Conservation (phyloP, 2,888 invertebrate species). For the Hirtodrosophila histrioides region DNA sequence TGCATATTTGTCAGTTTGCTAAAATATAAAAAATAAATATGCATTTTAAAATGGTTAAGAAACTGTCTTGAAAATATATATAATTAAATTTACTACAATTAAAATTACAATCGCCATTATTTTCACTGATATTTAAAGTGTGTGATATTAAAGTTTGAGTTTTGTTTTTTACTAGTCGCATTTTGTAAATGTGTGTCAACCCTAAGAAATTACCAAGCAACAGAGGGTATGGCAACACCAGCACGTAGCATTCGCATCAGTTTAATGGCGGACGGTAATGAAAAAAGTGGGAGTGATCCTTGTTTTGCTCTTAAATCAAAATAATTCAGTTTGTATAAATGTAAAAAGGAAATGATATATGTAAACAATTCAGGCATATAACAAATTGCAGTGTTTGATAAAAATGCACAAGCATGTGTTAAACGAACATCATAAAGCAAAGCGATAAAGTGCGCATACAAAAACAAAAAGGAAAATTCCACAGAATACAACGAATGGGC, state of each 20-base stretch:
- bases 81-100: no score
- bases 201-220: conserved; percentile 8
- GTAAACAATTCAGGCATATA: conserved; percentile 25
- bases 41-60: no score
- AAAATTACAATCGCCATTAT: no score
- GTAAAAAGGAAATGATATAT: conserved; percentile 3
- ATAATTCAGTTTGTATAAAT: conserved; percentile 20
- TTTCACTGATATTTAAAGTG: no score
- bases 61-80: no score
- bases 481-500: conserved; percentile 39
- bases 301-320: conserved; percentile 36
- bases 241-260: conserved; percentile 39
- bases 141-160: no score
- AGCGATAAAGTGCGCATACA: conserved; percentile 41
- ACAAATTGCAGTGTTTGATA: conserved; percentile 42
- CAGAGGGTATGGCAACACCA: conserved; percentile 50
- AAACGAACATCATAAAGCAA: conserved; percentile 12
- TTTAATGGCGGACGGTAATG: conserved; percentile 61
- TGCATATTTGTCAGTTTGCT: no score
- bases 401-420: conserved; percentile 43
- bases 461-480: conserved; percentile 45
- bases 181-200: conserved; percentile 22
- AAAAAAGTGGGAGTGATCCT: conserved; percentile 67
- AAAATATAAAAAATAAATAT: no score
- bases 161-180: not conserved